A percentile compares a stretch with the other conserved stretches of the same genome.
These are phyloP conservation scores for Epinotia demarniana DNA, from an alignment of 2,888 invertebrate genomes.

Conservation along the genomic window DNA sequence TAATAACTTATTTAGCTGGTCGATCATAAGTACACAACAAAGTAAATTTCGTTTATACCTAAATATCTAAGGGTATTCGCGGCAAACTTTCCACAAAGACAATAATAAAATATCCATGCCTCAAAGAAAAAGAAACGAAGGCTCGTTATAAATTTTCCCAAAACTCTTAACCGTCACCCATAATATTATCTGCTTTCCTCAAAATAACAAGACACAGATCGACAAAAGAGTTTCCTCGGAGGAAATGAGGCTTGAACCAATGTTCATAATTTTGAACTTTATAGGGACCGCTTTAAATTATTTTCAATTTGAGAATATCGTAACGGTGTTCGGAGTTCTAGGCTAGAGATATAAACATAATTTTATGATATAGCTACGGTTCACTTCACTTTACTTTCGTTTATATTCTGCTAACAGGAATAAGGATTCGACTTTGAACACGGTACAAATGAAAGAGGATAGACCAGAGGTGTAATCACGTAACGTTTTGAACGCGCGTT, in stretches of 20 bases:
- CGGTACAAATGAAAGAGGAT: no score
- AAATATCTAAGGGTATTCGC: slow-evolving; percentile 6
- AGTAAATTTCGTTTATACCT: not conserved
- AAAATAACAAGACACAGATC: slow-evolving; percentile 65
- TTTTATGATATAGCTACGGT: not conserved
- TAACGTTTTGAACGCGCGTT: no score
- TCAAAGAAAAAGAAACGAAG: slow-evolving; percentile 51
- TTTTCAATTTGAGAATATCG: not conserved
- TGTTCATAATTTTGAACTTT: slow-evolving; percentile 64
- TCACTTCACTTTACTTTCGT: no score
- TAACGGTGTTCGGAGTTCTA: not conserved
- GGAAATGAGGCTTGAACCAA: slow-evolving; percentile 64
- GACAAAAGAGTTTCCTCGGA: slow-evolving; percentile 64
- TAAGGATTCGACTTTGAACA: no score
- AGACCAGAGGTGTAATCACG: no score
- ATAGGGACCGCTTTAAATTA: slow-evolving; percentile 56
- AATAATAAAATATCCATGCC: slow-evolving; percentile 41
- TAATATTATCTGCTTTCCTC: slow-evolving; percentile 59
- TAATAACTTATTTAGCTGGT: not conserved
- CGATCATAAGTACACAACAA: slow-evolving; percentile 5
- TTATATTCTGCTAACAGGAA: no score
- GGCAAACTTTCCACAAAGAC: slow-evolving; percentile 24
- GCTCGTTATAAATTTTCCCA: slow-evolving; percentile 60
- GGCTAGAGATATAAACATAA: not conserved
- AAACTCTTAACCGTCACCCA: slow-evolving; percentile 59